Evolutionary conservation across 2,888 invertebrate species (phyloP).

Genomic region (Ischnus inquisitorius): DNA sequence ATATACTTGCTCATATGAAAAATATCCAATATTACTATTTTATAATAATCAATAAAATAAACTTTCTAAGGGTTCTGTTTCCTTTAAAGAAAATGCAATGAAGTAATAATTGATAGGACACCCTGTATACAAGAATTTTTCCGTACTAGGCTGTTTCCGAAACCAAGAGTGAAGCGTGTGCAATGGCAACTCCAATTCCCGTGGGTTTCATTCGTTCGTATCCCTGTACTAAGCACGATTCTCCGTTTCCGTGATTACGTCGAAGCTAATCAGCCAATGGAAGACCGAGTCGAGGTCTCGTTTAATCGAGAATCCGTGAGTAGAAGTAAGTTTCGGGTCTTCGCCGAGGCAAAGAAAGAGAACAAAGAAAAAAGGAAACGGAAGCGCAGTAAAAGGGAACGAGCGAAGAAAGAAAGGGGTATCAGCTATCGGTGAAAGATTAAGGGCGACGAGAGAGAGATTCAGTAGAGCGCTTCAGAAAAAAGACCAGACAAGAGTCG

Average conservation of each 20-base stretch:
- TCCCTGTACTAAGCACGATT: conserved; percentile 45
- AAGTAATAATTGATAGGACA: conserved; percentile 2
- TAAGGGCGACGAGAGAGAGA: conserved; percentile 49
- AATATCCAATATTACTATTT: neutral
- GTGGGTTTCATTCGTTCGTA: conserved; percentile 5
- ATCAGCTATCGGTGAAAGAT: conserved; percentile 43
- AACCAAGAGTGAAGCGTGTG: neutral
- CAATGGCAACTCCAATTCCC: neutral
- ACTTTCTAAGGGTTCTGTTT: neutral
- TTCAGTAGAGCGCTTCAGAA: conserved; percentile 28
- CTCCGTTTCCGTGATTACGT: conserved; percentile 73
- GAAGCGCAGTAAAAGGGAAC: conserved; percentile 29
- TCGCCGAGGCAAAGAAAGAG: conserved; percentile 1
- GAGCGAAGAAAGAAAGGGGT: conserved; percentile 39
- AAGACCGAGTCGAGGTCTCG: conserved; percentile 51
- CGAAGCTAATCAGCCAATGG: conserved; percentile 75
- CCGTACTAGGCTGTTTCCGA: neutral
- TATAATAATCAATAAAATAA: neutral
- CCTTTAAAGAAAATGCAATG: neutral
- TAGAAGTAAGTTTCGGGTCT: conserved; percentile 46
- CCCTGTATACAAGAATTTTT: neutral
- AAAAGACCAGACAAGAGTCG: neutral
- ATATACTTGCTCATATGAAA: neutral
- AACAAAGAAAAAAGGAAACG: conserved; percentile 25
- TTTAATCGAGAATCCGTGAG: conserved; percentile 60